phyloP scores from a whole-genome alignment of 2,888 invertebrate species.

The Eupelmus urozonus region DNA sequence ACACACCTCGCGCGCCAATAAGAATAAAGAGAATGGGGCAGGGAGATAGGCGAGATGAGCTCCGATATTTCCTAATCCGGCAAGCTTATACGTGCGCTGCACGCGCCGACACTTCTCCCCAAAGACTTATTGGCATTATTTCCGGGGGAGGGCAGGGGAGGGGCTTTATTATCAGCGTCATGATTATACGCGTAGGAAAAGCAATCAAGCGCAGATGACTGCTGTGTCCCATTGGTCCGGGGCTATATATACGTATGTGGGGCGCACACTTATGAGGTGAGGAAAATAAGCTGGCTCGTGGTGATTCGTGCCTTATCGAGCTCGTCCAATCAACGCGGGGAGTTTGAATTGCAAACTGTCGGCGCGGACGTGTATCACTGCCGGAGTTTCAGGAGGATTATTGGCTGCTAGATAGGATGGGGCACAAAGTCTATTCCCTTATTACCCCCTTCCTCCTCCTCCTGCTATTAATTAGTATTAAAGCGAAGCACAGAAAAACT shows the following conservation, averaged over 20 bases:
- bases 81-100: conserved; percentile 1
- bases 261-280: too few relatives aligned
- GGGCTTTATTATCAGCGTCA: not conserved
- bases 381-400: too few relatives aligned
- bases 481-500: too few relatives aligned
- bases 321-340: not conserved
- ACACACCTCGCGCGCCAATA: too few relatives aligned
- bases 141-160: not conserved
- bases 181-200: not conserved
- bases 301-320: not conserved
- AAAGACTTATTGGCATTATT: not conserved
- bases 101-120: not conserved
- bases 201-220: too few relatives aligned
- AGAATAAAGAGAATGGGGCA: not conserved
- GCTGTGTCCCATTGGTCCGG: too few relatives aligned
- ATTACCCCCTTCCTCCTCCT: too few relatives aligned
- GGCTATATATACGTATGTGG: too few relatives aligned
- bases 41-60: conserved; percentile 14
- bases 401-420: too few relatives aligned
- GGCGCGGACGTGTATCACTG: too few relatives aligned
- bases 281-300: not conserved
- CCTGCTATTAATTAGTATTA: too few relatives aligned
- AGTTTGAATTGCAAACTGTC: not conserved
- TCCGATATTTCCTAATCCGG: conserved; percentile 56
- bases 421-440: too few relatives aligned